A percentile compares a stretch with the other conserved stretches of the same genome.
Conservation (phyloP, 2,113 vertebrate genomes). For the Eleginops maclovinus region DNA sequence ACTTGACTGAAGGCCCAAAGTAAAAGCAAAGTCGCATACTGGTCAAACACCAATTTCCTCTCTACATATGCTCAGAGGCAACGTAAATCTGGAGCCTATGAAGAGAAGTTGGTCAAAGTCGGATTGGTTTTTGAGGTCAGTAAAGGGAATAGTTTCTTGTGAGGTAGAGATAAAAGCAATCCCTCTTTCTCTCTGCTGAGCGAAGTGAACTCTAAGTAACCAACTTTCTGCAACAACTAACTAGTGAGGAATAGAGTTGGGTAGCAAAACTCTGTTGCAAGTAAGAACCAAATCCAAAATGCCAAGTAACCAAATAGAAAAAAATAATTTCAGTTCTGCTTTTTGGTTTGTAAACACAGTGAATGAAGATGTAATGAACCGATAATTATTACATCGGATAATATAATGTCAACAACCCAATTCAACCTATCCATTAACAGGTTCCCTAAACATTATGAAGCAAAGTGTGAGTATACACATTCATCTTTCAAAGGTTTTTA, state of each 20-base stretch:
- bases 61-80: slow-evolving; percentile 56
- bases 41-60: slow-evolving; percentile 70
- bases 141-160: slow-evolving; percentile 47
- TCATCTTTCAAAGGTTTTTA: too few species aligned
- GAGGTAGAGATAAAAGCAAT: slow-evolving; percentile 50
- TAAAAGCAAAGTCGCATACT: slow-evolving; percentile 42
- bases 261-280: too few species aligned
- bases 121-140: slow-evolving; percentile 63
- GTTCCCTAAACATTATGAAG: too few species aligned
- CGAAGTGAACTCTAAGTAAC: slow-evolving; percentile 64
- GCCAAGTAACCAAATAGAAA: too few species aligned
- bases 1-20: slow-evolving; percentile 51
- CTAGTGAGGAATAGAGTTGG: neutral
- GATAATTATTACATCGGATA: too few species aligned
- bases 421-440: too few species aligned
- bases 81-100: slow-evolving; percentile 63
- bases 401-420: too few species aligned
- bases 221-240: slow-evolving; percentile 49
- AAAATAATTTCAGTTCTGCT: too few species aligned
- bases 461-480: too few species aligned
- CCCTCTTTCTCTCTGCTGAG: slow-evolving; percentile 36
- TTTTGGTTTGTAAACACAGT: too few species aligned
- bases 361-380: too few species aligned
- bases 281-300: too few species aligned
- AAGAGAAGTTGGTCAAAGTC: slow-evolving; percentile 61